Evolutionary conservation across 2,113 vertebrate genomes (phyloP), one percentile per base, ranked within the genome.

Genomic region (Ophiodon elongatus): DNA sequence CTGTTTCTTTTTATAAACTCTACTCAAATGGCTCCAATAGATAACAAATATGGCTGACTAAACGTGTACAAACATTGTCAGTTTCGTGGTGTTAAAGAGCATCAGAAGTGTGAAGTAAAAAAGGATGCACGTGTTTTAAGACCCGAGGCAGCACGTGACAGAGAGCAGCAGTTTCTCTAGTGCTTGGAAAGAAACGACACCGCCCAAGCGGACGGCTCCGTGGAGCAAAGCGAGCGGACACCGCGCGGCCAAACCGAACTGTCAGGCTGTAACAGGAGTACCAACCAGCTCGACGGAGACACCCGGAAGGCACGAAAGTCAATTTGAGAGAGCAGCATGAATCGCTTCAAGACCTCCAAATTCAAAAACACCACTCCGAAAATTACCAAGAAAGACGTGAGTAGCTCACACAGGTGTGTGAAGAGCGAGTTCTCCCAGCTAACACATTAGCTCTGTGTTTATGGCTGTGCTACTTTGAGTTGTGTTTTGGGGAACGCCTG

Each of bases 281-380:
- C 80, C 79, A 87, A 83, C 87, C 85, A 90, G 82, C 90, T 77
- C 86, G 73, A 91, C 92, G 62, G 47, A 93, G 88, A 91, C 92
- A 95, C 94, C 95, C 95, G 95, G 95, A 96, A 95, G 94, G 83
- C 92, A 90, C 89, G 41, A 85, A 90, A 93, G 88, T 87, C 72
- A 87, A 82, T 84, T 84, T 84, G 25, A 85, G 81, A 93, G 64
- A 54, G 75, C 80, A 95, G 75, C 91, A 99, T 99, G 98, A 98
- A 96, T 88, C 98, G 98, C 63, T 99, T 98, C 91, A 98, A 93
- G 94, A 96, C 94, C 33, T 98, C 97, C 76, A 98, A 98, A 91
- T 98, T 96, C 92, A 97, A 97, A 92, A 97, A 98, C 91, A 96
- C 95, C 70, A 97, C 96, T 83, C 96, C 96, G 75, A 96, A 96